phyloP scores from a whole-genome alignment of 2,113 vertebrate species.

The Physeter macrocephalus region DNA sequence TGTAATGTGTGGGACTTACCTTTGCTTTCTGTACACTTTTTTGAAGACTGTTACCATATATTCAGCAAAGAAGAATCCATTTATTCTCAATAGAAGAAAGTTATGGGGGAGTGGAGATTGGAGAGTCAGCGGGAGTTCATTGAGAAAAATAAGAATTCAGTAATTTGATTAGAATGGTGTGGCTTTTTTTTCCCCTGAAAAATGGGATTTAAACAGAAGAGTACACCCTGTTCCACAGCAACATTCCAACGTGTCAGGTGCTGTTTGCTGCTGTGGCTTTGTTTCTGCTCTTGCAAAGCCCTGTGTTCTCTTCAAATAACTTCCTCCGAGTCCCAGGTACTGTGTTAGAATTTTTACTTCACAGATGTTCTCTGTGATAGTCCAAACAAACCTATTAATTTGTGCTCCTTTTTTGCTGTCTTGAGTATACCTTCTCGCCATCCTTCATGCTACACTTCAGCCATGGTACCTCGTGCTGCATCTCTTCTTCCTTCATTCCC shows the following conservation, averaged over 20 bases:
- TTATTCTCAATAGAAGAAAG: neutral
- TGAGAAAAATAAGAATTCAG: neutral
- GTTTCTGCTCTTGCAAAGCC: neutral
- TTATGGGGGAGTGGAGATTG: neutral
- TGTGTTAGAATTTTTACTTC: neutral
- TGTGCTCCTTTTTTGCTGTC: neutral
- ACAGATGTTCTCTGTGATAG: neutral
- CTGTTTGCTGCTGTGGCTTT: neutral
- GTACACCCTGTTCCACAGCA: neutral
- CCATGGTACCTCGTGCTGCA: accelerated
- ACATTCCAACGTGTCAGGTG: neutral
- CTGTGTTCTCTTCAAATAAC: neutral
- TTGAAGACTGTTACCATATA: neutral
- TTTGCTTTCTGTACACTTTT: neutral
- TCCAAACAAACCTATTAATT: neutral
- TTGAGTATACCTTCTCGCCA: neutral
- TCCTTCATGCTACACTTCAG: neutral
- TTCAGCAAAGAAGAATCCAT: neutral
- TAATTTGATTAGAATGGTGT: neutral
- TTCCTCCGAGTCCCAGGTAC: neutral
- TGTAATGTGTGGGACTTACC: neutral
- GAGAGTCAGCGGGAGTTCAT: neutral
- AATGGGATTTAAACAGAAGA: neutral
- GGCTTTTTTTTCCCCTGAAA: neutral
- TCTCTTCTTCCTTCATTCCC: neutral